These are phyloP conservation scores for Cheilinus undulatus DNA, from an alignment of 2,113 vertebrate genomes.

Conservation along the genomic window DNA sequence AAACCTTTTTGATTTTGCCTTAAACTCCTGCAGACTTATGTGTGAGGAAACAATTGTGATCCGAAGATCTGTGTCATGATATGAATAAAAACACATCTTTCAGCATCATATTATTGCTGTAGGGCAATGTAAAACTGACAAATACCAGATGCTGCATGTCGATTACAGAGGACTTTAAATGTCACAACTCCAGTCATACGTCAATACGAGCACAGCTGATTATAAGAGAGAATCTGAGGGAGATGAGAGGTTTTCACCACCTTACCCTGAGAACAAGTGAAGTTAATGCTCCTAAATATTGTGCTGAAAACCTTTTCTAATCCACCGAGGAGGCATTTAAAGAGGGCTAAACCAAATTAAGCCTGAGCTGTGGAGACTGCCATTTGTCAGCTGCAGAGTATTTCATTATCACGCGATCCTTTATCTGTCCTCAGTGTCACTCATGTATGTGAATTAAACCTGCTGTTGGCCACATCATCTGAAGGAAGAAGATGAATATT, in stretches of 20 bases:
- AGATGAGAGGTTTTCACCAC: slow-evolving; percentile 5
- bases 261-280: slow-evolving; percentile 4
- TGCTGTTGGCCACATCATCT: slow-evolving; percentile 37
- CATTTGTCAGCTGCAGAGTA: slow-evolving; percentile 56
- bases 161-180: slow-evolving; percentile 51
- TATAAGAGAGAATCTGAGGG: neutral
- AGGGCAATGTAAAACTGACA: slow-evolving; percentile 14
- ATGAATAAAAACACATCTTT: slow-evolving; percentile 20
- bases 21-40: neutral
- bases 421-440: slow-evolving; percentile 44
- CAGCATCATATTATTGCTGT: slow-evolving; percentile 26
- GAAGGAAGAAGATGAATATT: slow-evolving; percentile 8
- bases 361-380: slow-evolving; percentile 34
- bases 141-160: slow-evolving; percentile 20
- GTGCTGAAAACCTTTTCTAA: slow-evolving; percentile 38
- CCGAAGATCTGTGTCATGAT: neutral
- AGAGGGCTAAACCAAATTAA: slow-evolving; percentile 62
- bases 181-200: slow-evolving; percentile 42
- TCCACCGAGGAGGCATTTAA: slow-evolving; percentile 46
- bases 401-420: slow-evolving; percentile 63
- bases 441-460: slow-evolving; percentile 51
- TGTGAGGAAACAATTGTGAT: neutral
- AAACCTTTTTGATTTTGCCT: neutral
- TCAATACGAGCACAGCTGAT: slow-evolving; percentile 25
- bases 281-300: slow-evolving; percentile 21